Evolutionary conservation across 1,140 invertebrate species (phyloP).

Genomic region (Pollicipes pollicipes): DNA sequence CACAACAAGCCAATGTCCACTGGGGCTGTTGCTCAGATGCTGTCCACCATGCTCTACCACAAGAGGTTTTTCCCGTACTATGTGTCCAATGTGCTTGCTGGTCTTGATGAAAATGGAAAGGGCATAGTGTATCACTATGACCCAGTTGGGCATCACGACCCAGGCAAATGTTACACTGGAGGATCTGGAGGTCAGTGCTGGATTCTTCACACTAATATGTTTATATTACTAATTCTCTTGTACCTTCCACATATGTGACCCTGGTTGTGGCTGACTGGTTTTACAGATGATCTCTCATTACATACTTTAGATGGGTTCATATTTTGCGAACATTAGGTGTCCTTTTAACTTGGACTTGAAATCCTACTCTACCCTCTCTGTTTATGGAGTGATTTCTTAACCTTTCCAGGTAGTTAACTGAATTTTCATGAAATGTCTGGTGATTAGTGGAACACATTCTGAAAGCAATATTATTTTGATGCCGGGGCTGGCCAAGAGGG

Average conservation of each 20-base stretch:
- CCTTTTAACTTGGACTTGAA: too few relatives aligned
- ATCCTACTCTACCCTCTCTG: too few relatives aligned
- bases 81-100: conserved; percentile 83
- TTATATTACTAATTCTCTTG: background rate
- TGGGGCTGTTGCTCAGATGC: conserved; percentile 77
- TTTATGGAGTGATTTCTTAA: too few relatives aligned
- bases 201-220: background rate
- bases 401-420: too few relatives aligned
- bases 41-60: conserved; percentile 89
- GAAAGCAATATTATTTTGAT: too few relatives aligned
- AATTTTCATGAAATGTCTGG: too few relatives aligned
- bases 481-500: too few relatives aligned
- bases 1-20: conserved; percentile 88
- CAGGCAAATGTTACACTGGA: conserved; percentile 53
- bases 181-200: conserved; percentile 37
- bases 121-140: conserved; percentile 91
- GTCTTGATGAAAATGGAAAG: conserved; percentile 46
- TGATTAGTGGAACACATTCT: too few relatives aligned
- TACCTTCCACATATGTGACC: background rate
- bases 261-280: background rate
- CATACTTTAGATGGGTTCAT: too few relatives aligned
- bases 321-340: conserved; percentile 12
- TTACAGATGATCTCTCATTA: too few relatives aligned
- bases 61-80: conserved; percentile 98
- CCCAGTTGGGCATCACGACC: conserved; percentile 85